Evolutionary conservation across 2,113 vertebrate species (phyloP).

Genomic region (Sinocyclocheilus grahami): DNA sequence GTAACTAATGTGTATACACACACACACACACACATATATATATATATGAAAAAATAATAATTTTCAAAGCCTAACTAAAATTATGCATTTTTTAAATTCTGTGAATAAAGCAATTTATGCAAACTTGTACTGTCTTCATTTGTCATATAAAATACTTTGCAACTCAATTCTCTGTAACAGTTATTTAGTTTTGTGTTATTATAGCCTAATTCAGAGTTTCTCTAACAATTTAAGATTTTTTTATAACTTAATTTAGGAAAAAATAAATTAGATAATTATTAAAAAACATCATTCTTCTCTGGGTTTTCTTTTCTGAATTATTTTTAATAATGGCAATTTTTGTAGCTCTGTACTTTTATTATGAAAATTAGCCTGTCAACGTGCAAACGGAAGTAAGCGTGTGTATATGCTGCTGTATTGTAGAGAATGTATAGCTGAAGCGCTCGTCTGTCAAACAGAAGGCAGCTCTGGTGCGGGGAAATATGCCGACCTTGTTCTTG

Average conservation of each 20-base stretch:
- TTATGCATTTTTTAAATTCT: not conserved
- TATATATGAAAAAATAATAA: not conserved
- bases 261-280: too few relatives aligned
- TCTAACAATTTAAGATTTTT: not conserved
- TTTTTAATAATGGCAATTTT: not conserved
- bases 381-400: constrained; percentile 29
- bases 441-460: not conserved
- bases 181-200: not conserved
- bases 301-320: not conserved
- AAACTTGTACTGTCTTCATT: not conserved
- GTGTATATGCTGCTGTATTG: not conserved
- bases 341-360: constrained; percentile 31
- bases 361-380: not conserved
- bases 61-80: not conserved
- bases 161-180: not conserved
- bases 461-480: not conserved
- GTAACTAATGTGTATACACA: not conserved
- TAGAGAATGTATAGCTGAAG: not conserved
- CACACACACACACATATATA: too few relatives aligned
- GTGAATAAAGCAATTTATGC: constrained; percentile 23
- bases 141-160: not conserved
- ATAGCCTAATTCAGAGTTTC: not conserved
- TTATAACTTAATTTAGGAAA: not conserved
- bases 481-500: constrained; percentile 68
- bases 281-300: not conserved